These are phyloP conservation scores for Lasioglossum leucozonium DNA, from an alignment of 2,888 invertebrate species.

Conservation along the genomic window DNA sequence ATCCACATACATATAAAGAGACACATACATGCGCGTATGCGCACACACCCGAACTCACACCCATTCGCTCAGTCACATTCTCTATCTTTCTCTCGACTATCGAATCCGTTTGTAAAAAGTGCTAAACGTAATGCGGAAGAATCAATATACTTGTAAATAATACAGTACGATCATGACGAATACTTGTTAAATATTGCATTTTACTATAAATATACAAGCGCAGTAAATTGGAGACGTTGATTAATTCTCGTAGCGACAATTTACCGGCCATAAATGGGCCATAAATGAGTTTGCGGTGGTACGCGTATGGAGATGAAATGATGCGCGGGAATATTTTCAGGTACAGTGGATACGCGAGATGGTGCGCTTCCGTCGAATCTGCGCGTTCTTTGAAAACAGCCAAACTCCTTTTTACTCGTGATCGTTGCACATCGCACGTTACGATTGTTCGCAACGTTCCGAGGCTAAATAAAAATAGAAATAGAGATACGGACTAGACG, in stretches of 20 bases:
- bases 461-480: neutral
- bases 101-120: neutral
- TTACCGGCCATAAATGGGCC: neutral
- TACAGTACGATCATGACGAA: conserved; percentile 3
- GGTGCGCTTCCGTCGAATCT: neutral
- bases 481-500: conserved; percentile 38
- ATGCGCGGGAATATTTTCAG: conserved; percentile 31
- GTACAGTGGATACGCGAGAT: conserved; percentile 29
- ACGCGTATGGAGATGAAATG: neutral
- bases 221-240: neutral
- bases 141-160: conserved; percentile 41
- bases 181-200: conserved; percentile 25
- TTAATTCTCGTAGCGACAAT: neutral
- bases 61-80: neutral
- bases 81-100: neutral
- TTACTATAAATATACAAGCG: conserved; percentile 29
- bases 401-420: neutral
- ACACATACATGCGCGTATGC: neutral
- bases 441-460: neutral
- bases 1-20: neutral
- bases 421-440: neutral
- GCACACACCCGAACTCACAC: neutral
- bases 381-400: neutral
- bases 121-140: neutral
- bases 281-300: neutral